These are phyloP conservation scores for Cyprinodon brontotheroides DNA, from an alignment of 2,113 vertebrate genomes.

Conservation along the genomic window DNA sequence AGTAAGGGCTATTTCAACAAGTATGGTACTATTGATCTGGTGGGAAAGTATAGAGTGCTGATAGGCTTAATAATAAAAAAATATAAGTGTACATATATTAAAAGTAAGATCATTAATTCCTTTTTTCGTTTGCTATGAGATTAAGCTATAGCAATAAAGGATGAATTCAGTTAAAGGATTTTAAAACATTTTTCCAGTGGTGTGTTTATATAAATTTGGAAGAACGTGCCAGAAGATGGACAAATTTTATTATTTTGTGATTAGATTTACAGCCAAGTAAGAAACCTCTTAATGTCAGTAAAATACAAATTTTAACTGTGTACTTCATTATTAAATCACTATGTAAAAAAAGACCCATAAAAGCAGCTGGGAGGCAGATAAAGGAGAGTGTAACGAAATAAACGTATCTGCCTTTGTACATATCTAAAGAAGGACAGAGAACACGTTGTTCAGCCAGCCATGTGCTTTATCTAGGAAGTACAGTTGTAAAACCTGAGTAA, in stretches of 20 bases:
- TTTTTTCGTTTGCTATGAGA: too few relatives aligned
- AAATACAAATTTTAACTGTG: constrained; percentile 65
- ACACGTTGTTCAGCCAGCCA: constrained; percentile 56
- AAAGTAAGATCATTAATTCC: background rate
- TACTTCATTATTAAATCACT: constrained; percentile 51
- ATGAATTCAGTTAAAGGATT: background rate
- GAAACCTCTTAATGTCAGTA: constrained; percentile 64
- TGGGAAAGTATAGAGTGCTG: background rate
- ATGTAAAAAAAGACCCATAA: constrained; percentile 34
- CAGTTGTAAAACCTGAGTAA: constrained; percentile 40
- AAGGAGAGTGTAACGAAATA: constrained; percentile 34
- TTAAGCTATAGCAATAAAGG: background rate
- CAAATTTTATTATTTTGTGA: constrained; percentile 22
- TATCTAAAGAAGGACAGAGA: constrained; percentile 55
- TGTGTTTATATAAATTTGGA: background rate
- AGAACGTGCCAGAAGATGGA: background rate
- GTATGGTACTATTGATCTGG: background rate
- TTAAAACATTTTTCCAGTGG: background rate
- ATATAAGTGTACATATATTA: background rate
- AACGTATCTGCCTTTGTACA: constrained; percentile 60
- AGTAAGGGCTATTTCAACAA: background rate
- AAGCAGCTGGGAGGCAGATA: constrained; percentile 33
- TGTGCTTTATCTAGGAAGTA: constrained; percentile 67
- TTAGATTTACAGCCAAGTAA: constrained; percentile 32
- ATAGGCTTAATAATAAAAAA: too few relatives aligned